phyloP scores from a whole-genome alignment of 1,140 invertebrate genomes.

The Drosophila pruinosa region DNA sequence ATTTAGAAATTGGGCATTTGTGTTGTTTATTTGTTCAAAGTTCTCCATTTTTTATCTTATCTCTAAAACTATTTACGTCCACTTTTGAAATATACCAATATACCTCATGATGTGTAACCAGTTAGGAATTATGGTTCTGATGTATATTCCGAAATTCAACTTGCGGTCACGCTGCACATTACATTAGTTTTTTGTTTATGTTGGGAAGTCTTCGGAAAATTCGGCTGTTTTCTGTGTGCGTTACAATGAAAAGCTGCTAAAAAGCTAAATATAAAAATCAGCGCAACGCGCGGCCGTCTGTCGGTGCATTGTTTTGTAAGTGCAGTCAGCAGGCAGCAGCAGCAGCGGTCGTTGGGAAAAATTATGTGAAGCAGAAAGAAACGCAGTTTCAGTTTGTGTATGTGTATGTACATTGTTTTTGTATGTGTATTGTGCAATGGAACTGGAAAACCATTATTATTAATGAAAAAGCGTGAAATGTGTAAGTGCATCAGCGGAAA shows the following conservation, averaged over 20 bases:
- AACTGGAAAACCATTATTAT: constrained; percentile 73
- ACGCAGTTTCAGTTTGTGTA: constrained; percentile 56
- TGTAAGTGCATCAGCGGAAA: constrained; percentile 64
- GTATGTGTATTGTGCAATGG: constrained; percentile 64
- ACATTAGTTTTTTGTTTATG: constrained; percentile 76
- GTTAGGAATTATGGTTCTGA: background rate
- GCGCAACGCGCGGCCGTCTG: constrained; percentile 55
- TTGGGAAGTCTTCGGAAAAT: constrained; percentile 69
- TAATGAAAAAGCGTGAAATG: constrained; percentile 76
- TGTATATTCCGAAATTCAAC: background rate
- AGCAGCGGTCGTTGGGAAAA: constrained; percentile 31
- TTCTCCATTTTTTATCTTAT: too few relatives aligned
- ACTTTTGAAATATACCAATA: background rate
- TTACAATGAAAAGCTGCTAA: constrained; percentile 71
- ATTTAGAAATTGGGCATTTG: too few relatives aligned
- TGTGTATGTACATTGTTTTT: constrained; percentile 49
- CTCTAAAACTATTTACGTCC: background rate
- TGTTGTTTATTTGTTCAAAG: too few relatives aligned
- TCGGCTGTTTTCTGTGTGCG: constrained; percentile 60
- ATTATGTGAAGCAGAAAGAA: constrained; percentile 67
- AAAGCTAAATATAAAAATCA: constrained; percentile 81
- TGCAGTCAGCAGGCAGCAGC: constrained; percentile 35
- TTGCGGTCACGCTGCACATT: constrained; percentile 41
- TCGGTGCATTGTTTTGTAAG: constrained; percentile 59
- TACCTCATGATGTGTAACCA: background rate